phyloP scores from a whole-genome alignment of 35 echinoderm and acorn worm genomes.

The Lytechinus pictus region DNA sequence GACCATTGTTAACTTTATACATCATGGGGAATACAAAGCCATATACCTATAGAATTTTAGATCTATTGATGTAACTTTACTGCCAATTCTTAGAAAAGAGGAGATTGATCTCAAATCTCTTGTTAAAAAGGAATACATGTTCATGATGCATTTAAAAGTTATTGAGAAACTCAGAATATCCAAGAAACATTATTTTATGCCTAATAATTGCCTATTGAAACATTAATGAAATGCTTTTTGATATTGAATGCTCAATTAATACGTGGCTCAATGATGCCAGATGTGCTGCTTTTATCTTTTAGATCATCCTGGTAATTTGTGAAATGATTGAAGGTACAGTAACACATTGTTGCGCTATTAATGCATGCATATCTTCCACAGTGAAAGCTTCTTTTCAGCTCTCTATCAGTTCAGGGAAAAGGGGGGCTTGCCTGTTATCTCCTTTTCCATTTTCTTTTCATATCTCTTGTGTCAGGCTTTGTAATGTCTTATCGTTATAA shows the following conservation, averaged over 20 bases:
- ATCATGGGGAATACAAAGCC: too few relatives aligned
- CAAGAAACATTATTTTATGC: too few relatives aligned
- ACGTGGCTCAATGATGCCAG: background rate
- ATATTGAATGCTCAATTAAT: background rate
- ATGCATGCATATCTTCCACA: background rate
- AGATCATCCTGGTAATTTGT: too few relatives aligned
- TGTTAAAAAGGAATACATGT: background rate
- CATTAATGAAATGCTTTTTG: background rate
- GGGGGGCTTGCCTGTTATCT: background rate
- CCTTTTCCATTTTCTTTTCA: too few relatives aligned
- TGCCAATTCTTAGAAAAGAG: too few relatives aligned
- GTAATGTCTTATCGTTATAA: background rate
- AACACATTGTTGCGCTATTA: background rate
- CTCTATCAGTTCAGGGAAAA: background rate
- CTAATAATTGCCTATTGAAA: too few relatives aligned
- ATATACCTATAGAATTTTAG: too few relatives aligned
- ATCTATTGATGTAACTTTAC: too few relatives aligned
- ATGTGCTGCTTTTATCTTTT: background rate
- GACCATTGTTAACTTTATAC: too few relatives aligned
- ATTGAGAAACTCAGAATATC: background rate
- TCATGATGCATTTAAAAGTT: background rate
- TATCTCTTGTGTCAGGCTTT: background rate
- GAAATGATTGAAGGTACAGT: background rate
- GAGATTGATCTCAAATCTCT: too few relatives aligned
- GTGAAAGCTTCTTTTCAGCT: background rate